These are phyloP conservation scores for Melanotus villosus DNA, from an alignment of 2,888 invertebrate species.

Conservation along the genomic window DNA sequence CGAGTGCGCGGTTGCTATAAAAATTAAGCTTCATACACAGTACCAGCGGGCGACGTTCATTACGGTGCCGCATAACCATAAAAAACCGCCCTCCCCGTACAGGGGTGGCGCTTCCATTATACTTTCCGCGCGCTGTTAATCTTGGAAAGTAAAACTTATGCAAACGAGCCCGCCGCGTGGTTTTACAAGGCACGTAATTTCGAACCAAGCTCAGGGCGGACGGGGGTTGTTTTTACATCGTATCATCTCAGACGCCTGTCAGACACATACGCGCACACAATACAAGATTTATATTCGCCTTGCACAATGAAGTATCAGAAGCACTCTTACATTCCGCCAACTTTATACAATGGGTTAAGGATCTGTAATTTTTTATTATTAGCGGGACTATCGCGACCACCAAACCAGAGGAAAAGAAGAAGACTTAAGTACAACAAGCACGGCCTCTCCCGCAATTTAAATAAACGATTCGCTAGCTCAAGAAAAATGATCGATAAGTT, in stretches of 20 bases:
- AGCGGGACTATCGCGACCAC: background rate
- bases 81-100: slow-evolving; percentile 58
- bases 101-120: slow-evolving; percentile 64
- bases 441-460: too few relatives aligned
- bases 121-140: slow-evolving; percentile 68
- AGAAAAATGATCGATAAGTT: too few relatives aligned
- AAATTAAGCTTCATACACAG: slow-evolving; percentile 66
- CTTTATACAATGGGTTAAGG: slow-evolving; percentile 41
- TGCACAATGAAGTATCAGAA: slow-evolving; percentile 56
- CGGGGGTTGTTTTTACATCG: slow-evolving; percentile 60
- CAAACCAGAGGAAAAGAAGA: too few relatives aligned
- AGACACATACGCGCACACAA: slow-evolving; percentile 62
- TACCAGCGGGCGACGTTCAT: slow-evolving; percentile 63
- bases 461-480: too few relatives aligned
- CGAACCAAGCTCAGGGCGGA: slow-evolving; percentile 49
- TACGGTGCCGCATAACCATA: slow-evolving; percentile 66
- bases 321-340: slow-evolving; percentile 40
- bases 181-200: slow-evolving; percentile 69
- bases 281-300: slow-evolving; percentile 63
- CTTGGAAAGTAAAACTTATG: slow-evolving; percentile 69
- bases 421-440: too few relatives aligned
- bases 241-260: slow-evolving; percentile 62
- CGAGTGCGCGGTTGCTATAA: slow-evolving; percentile 63
- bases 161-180: slow-evolving; percentile 68
- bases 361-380: slow-evolving; percentile 37